Conservation (phyloP, 1,140 invertebrate genomes). For the Orius laevigatus region DNA sequence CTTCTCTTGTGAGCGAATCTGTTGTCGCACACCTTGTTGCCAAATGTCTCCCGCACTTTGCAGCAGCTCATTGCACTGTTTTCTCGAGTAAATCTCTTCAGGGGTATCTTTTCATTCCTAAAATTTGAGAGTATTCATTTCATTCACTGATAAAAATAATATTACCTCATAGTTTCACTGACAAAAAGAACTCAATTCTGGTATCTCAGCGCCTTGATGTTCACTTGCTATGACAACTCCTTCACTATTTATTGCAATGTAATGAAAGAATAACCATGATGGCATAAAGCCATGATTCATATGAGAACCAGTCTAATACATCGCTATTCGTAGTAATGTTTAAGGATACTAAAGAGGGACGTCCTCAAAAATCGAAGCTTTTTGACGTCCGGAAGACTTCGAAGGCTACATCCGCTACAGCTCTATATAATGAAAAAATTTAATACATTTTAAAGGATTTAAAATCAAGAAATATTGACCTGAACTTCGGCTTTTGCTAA, state of each 20-base stretch:
- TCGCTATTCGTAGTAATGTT: background rate
- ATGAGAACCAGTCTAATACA: background rate
- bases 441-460: too few relatives aligned
- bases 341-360: background rate
- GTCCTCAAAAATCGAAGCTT: too few relatives aligned
- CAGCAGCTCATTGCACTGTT: conserved; percentile 52
- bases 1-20: conserved; percentile 11
- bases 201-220: conserved; percentile 48
- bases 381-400: too few relatives aligned
- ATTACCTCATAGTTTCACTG: conserved; percentile 33
- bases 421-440: too few relatives aligned
- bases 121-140: conserved; percentile 15
- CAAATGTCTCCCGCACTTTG: conserved; percentile 7
- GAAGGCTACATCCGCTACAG: too few relatives aligned
- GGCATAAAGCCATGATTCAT: background rate
- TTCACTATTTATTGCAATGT: conserved; percentile 27
- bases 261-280: background rate
- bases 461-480: too few relatives aligned
- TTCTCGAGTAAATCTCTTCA: conserved; percentile 37
- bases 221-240: conserved; percentile 46
- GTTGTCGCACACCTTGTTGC: too few relatives aligned
- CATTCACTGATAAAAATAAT: background rate
- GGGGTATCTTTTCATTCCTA: conserved; percentile 40
- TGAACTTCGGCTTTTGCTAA: too few relatives aligned
- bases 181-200: conserved; percentile 46